Percentiles rank a stretch among this genome's conserved stretches.
These are phyloP conservation scores for Bovichtus variegatus DNA, from an alignment of 2,797 vertebrate species.

Conservation along the genomic window DNA sequence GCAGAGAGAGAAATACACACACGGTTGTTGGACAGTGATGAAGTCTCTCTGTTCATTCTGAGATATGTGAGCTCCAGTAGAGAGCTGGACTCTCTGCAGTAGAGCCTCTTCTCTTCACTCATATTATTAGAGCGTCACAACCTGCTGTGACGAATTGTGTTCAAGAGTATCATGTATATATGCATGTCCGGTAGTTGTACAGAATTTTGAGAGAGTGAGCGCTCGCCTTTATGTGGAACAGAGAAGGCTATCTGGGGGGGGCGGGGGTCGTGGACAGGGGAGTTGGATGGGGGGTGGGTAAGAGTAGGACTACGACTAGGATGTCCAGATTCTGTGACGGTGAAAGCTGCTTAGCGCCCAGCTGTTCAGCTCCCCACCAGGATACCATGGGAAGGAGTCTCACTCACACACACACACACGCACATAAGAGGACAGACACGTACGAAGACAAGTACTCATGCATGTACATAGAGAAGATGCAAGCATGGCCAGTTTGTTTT, in stretches of 20 bases:
- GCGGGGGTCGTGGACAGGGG: slow-evolving; percentile 38
- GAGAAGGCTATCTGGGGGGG: slow-evolving; percentile 30
- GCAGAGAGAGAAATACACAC: slow-evolving; percentile 34
- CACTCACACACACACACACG: slow-evolving; percentile 37
- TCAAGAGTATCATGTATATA: background rate
- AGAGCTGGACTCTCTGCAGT: slow-evolving; percentile 18
- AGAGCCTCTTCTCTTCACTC: slow-evolving; percentile 21
- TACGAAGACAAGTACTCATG: background rate
- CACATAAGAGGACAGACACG: slow-evolving; percentile 14
- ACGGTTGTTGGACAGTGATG: slow-evolving; percentile 48
- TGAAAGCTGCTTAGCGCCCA: slow-evolving; percentile 87
- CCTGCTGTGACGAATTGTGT: background rate
- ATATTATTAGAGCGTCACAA: slow-evolving; percentile 30
- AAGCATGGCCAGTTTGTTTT: background rate
- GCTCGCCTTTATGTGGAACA: slow-evolving; percentile 56
- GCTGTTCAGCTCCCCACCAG: slow-evolving; percentile 84
- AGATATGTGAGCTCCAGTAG: slow-evolving; percentile 45
- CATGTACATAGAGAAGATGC: background rate
- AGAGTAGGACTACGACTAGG: slow-evolving; percentile 56
- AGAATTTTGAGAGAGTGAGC: slow-evolving; percentile 5
- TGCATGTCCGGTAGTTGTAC: background rate
- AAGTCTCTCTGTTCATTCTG: slow-evolving; percentile 48
- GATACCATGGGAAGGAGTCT: slow-evolving; percentile 68
- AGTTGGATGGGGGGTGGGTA: slow-evolving; percentile 67
- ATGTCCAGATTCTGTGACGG: slow-evolving; percentile 71